Evolutionary conservation across 2,888 invertebrate genomes (phyloP), one percentile per base, ranked within the genome.

Genomic region (Camponotus fellah): DNA sequence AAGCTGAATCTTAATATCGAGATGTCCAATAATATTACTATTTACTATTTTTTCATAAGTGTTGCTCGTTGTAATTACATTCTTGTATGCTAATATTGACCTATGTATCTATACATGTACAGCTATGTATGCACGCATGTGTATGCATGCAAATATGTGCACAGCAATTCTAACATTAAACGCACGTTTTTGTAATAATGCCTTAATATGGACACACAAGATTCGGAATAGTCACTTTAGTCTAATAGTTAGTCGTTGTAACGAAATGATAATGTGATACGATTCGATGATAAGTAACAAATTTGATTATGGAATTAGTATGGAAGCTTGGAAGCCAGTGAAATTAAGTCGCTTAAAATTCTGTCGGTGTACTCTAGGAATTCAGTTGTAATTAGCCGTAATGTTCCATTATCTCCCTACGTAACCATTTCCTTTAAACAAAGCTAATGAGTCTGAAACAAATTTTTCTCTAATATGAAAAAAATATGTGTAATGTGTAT

Each of bases 321-420:
- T 69, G 56, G 60, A 21, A 80, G 34, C 46, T 43, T 21, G 71
- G 69, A 46, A 17, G 5, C 2, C 17, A 43, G 12, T 8, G 34
- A 37, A 71, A 79, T 71, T 60, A 34, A 71, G 21, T 80, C 60
- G 26, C 34, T 77, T 80, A 60, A 71, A 60, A 80, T 80, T 71
- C 72, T 17, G 26, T 46, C 34, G 37, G 58, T 34, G 34, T 46
- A 12, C 8, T 34, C 46, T 17, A 26, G 17, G 5, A 12, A 79
- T 80, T 80, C 60, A 32, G 34, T 34, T 17, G 17, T 80, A 60
- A 80, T 80, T 80, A 80, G 56, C 46, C 34, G 69, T 77, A 77
- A 77, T 40, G 68, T n/a, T 6, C 43, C 32, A 71, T 60, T 79
- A 71, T 60, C 34, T 43, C 10, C 58, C 12, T 5, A 79, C n/a